Percentiles rank a stretch among this genome's conserved stretches.
These are phyloP conservation scores for Regulus satrapa DNA, from an alignment of 2,113 vertebrate genomes.

Conservation along the genomic window DNA sequence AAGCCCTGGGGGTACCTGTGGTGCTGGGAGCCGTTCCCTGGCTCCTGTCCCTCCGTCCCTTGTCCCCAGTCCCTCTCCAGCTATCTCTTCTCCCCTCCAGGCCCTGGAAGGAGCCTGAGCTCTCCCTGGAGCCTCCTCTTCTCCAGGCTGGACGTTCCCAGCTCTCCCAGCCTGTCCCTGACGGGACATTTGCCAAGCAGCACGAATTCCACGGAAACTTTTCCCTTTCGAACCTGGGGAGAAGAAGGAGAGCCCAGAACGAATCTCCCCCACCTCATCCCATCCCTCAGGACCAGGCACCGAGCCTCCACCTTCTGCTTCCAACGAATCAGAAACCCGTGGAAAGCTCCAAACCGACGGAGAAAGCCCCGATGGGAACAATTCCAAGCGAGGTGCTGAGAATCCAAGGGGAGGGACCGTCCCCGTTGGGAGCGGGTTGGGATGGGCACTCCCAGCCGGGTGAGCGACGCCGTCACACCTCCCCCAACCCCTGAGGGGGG, in stretches of 20 bases:
- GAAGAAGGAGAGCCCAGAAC: neutral
- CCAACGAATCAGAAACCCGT: neutral
- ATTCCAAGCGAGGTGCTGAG: neutral
- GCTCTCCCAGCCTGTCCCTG: neutral
- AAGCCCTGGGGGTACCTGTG: neutral
- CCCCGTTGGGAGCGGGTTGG: no score
- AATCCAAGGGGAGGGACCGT: neutral
- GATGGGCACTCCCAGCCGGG: no score
- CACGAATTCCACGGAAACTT: rapidly evolving
- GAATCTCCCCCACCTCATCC: neutral
- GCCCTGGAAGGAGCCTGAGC: rapidly evolving
- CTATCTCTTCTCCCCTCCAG: neutral
- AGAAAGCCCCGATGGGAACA: rapidly evolving
- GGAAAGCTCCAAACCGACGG: neutral
- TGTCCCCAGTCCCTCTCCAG: neutral
- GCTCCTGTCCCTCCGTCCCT: rapidly evolving
- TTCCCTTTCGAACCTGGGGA: neutral
- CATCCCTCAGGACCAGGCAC: neutral
- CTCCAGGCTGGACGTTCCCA: neutral
- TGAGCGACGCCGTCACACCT: no score
- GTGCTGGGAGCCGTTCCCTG: neutral
- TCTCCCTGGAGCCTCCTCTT: rapidly evolving
- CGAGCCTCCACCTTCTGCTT: no score
- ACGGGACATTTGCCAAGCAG: neutral
- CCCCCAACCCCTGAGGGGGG: no score